Base-by-base conservation (phyloP, 2,113 vertebrate species). In the Eptesicus fuscus region DNA sequence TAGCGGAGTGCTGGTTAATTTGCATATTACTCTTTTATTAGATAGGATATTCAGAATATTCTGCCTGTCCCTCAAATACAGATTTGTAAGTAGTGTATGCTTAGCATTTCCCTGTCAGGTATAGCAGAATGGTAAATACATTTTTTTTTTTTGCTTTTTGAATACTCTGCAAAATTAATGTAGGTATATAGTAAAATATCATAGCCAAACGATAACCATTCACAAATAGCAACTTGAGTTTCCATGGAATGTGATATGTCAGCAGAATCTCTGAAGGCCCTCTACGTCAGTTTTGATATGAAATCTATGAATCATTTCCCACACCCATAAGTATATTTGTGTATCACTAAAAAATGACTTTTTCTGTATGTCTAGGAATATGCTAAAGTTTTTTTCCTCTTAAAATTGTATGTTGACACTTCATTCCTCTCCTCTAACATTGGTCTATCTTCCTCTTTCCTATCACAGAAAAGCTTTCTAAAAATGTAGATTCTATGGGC, bases 61-160 rank as follows among this genome's bases (percentile, higher is more conserved):
- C 67, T 92, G 25, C 32, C 35, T 76, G 56, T 61, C 32, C 51
- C 49, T 83, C 28, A 22, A 94, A 70, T 85, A 76, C 10, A 78
- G 42, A 82, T 85, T 88, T 91, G 47, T 25, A 79, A n/a, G 49
- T 40, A 83, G 14, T 80, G 10, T 4, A 9, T 22, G 13, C 30
- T 35, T 82, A 59, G 70, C n/a, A 73, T 87, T 86, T 96, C 65
- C 82, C 44, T 73, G 30, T 90, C 32, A 73, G 44, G 17, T 49
- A 82, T 2, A 94, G 40, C 10, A 78, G 22, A 83, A 49, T 8
- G 8, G 16, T 59, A 85, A 83, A 40, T 73, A 18, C 4, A 37
- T 61, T 77, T 90, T 51, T 77, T 90, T 79, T 83, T 74, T n/a
- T n/a, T n/a, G n/a, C 30, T 86, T 90, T 90, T 51, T 69, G 76